A percentile compares a stretch with the other conserved stretches of the same genome.
Conservation (phyloP, 37 sponge, comb jelly and placozoan species). For the Geodia barretti region DNA sequence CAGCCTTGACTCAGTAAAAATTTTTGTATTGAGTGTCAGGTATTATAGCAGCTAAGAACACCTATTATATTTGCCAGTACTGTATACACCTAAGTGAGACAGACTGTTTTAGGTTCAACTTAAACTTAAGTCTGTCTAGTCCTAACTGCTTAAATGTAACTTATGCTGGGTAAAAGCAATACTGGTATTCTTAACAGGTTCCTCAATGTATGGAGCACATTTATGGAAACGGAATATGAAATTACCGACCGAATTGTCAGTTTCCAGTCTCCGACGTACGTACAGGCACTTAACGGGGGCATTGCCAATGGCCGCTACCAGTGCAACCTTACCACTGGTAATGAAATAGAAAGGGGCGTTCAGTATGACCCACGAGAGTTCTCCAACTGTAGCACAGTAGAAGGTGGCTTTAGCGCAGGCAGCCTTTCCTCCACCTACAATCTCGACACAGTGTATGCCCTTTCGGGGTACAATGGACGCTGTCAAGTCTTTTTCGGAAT, state of each 20-base stretch:
- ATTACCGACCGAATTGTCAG: slow-evolving; percentile 38
- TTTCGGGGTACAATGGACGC: slow-evolving; percentile 62
- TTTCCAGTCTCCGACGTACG: slow-evolving; percentile 40
- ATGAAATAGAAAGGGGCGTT: not conserved
- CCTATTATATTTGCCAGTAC: too few relatives aligned
- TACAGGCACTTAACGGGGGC: slow-evolving; percentile 69
- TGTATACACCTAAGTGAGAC: too few relatives aligned
- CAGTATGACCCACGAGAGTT: slow-evolving; percentile 56
- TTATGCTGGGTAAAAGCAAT: too few relatives aligned
- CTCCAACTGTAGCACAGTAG: slow-evolving; percentile 34
- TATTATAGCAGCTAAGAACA: too few relatives aligned
- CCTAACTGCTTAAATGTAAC: too few relatives aligned
- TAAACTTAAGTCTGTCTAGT: too few relatives aligned
- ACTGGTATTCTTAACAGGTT: too few relatives aligned
- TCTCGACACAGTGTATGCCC: slow-evolving; percentile 24
- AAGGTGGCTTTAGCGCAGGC: slow-evolving; percentile 72
- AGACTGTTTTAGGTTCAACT: too few relatives aligned
- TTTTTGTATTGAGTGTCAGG: too few relatives aligned
- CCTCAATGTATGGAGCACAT: slow-evolving; percentile 48
- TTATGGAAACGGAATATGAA: slow-evolving; percentile 9
- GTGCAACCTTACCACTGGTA: slow-evolving; percentile 50
- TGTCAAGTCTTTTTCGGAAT: slow-evolving; percentile 69
- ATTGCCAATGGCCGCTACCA: slow-evolving; percentile 42
- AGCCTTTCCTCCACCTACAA: slow-evolving; percentile 57
- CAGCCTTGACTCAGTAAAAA: too few relatives aligned